Conservation (phyloP, 30 jellyfish, hydroid and myxozoan genomes). For the Aurelia aurita region DNA sequence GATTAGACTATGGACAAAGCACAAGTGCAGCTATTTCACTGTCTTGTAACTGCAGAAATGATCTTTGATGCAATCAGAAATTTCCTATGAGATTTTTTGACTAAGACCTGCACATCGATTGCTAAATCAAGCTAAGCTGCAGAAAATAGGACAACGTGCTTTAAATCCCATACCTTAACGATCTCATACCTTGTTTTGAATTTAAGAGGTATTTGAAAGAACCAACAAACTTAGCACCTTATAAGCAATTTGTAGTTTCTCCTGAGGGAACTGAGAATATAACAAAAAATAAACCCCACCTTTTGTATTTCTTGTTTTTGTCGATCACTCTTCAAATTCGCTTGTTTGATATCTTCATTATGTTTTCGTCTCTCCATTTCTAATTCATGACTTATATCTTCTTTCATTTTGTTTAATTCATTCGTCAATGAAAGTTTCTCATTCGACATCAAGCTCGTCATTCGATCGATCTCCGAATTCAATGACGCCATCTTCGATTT, state of each 20-base stretch:
- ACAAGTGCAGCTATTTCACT: too few relatives aligned
- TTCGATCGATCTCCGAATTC: constrained; percentile 37
- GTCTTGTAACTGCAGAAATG: too few relatives aligned
- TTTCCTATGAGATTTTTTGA: neutral
- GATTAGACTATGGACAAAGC: too few relatives aligned
- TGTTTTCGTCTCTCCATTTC: constrained; percentile 46
- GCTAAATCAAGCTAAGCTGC: too few relatives aligned
- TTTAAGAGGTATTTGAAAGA: too few relatives aligned
- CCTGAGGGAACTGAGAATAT: too few relatives aligned
- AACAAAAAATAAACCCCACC: neutral
- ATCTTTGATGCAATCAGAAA: too few relatives aligned
- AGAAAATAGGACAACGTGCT: too few relatives aligned
- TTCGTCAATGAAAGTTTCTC: constrained; percentile 52
- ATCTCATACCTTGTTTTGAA: too few relatives aligned
- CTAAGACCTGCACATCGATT: neutral
- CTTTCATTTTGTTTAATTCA: constrained; percentile 31
- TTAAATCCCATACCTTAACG: too few relatives aligned
- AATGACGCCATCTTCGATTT: constrained; percentile 5
- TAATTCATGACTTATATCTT: constrained; percentile 28
- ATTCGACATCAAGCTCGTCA: constrained; percentile 30
- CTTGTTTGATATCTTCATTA: constrained; percentile 37
- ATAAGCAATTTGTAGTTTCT: too few relatives aligned
- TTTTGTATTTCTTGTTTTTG: constrained; percentile 40
- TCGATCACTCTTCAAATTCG: constrained; percentile 3
- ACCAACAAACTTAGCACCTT: too few relatives aligned